These are phyloP conservation scores for Carapus acus DNA, from an alignment of 2,797 vertebrate species.

Conservation along the genomic window DNA sequence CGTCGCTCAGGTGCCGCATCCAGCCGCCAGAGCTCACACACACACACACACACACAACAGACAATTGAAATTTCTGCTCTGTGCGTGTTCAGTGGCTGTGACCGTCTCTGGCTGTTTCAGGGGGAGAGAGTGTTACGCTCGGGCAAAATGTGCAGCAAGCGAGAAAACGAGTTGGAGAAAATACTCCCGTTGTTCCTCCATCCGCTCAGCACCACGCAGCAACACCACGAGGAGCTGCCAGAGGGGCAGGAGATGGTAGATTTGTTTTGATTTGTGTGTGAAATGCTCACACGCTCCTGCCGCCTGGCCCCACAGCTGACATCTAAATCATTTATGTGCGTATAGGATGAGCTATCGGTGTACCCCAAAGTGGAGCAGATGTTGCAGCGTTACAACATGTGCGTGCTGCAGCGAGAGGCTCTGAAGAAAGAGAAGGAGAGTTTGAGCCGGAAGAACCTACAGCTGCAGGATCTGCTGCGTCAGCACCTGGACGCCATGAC, in stretches of 20 bases:
- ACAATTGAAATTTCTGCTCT: neutral
- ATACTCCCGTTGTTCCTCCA: fast-evolving
- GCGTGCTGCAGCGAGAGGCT: conserved; percentile 17
- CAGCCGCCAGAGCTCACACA: fast-evolving
- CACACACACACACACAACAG: too few relatives aligned
- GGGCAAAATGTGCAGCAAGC: conserved; percentile 15
- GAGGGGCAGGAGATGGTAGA: too few relatives aligned
- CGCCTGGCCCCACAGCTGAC: too few relatives aligned
- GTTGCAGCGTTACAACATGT: neutral
- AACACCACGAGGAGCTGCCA: neutral
- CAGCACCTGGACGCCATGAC: conserved; percentile 35
- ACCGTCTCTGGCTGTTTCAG: conserved; percentile 25
- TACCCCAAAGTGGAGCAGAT: conserved; percentile 11
- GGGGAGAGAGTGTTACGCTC: conserved; percentile 32
- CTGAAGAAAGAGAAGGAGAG: conserved; percentile 13
- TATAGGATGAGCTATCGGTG: neutral
- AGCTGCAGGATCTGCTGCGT: conserved; percentile 25
- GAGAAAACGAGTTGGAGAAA: neutral
- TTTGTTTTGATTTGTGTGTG: too few relatives aligned
- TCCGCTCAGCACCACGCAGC: neutral
- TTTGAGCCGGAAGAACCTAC: conserved; percentile 42
- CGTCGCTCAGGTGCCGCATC: conserved; percentile 26
- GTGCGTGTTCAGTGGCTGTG: neutral
- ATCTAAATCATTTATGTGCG: too few relatives aligned
- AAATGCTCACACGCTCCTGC: too few relatives aligned